Evolutionary conservation across 2,888 invertebrate species (phyloP), one percentile per base, ranked within the genome.

Genomic region (Ptilodon capucinus): DNA sequence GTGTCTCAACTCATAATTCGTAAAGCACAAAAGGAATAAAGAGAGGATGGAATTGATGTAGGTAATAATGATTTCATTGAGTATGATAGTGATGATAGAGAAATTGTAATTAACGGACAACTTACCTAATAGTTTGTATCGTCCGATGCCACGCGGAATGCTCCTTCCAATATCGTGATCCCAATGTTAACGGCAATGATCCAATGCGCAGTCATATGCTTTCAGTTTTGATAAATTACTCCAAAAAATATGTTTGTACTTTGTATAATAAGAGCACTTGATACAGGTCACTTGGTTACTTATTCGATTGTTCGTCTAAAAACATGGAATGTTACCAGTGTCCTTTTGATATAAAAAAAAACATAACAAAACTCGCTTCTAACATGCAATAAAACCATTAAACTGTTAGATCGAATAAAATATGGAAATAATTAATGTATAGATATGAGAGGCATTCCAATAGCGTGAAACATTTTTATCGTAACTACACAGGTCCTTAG

Each of bases 101-200:
- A n/a, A n/a, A n/a, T n/a, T n/a, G n/a, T n/a, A n/a, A n/a, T n/a
- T n/a, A n/a, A n/a, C n/a, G n/a, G n/a, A n/a, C n/a, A 40, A 82
- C 89, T 86, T 72, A 90, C 90, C 90, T 88, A 77, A 66, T 74
- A 64, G 58, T 76, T 64, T 85, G 90, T 90, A 89, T 90, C 85
- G 88, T 86, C 89, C 42, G 71, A 68, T 66, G 56, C 60, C 61
- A 78, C 79, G 86, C 64, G 73, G 81, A 86, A 76, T 69, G 66
- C 68, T 66, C 46, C 60, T 69, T 67, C 60, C 57, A 51, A 55
- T 54, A 46, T 57, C 52, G 61, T 76, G 67, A 64, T 71, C 60
- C 64, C 58, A 54, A 52, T 57, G 51, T 18, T 54, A 51, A 61
- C 66, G 59, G 62, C 60, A 51, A 53, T 63, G 59, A 66, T 72